Evolutionary conservation across 1,140 invertebrate genomes (phyloP).

Genomic region (Drosophila kohkoa): DNA sequence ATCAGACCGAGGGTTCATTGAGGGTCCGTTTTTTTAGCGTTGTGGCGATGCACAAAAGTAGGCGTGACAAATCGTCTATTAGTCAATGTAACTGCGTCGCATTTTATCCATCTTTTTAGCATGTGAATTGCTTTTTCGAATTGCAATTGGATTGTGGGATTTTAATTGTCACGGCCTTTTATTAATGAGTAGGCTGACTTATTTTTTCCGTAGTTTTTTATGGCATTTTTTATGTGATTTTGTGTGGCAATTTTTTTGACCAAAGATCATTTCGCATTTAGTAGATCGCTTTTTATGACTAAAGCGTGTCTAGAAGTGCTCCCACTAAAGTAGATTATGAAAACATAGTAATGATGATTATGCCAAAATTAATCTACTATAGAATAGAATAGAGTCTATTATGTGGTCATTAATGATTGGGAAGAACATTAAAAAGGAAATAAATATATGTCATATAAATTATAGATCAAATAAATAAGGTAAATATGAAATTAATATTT

Average conservation of each 20-base stretch:
- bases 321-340: background rate
- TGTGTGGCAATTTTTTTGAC: slow-evolving; percentile 14
- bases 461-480: too few species aligned
- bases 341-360: too few species aligned
- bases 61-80: slow-evolving; percentile 78
- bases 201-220: slow-evolving; percentile 42
- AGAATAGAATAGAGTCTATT: too few species aligned
- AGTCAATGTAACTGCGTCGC: slow-evolving; percentile 70
- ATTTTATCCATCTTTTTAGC: slow-evolving; percentile 57
- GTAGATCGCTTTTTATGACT: slow-evolving; percentile 25
- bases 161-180: slow-evolving; percentile 48
- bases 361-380: too few species aligned
- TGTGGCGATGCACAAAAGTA: slow-evolving; percentile 69
- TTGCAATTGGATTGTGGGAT: slow-evolving; percentile 62
- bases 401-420: too few species aligned
- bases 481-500: too few species aligned
- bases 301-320: too few species aligned
- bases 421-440: too few species aligned
- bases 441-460: too few species aligned
- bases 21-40: slow-evolving; percentile 3
- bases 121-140: slow-evolving; percentile 44
- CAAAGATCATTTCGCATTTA: slow-evolving; percentile 19
- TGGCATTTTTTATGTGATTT: slow-evolving; percentile 67
- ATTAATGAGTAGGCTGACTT: slow-evolving; percentile 70
- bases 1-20: slow-evolving; percentile 18